These are phyloP conservation scores for Dasypolia templi DNA, from an alignment of 2,888 invertebrate genomes.

Conservation along the genomic window DNA sequence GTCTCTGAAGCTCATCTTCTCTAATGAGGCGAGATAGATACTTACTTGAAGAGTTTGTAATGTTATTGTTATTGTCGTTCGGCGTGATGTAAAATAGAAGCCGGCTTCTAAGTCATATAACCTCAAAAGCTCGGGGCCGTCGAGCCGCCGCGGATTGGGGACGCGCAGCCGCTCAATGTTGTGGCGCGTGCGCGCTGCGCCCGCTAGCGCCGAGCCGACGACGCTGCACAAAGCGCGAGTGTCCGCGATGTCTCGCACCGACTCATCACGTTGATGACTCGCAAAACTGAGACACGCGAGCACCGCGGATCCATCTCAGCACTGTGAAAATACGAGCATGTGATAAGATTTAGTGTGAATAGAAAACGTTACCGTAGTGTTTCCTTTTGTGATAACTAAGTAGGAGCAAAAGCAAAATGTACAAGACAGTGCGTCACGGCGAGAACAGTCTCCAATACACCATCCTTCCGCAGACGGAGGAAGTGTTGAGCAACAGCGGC, in stretches of 20 bases:
- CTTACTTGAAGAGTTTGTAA: conserved; percentile 72
- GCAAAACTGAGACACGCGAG: conserved; percentile 70
- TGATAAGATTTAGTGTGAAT: conserved; percentile 79
- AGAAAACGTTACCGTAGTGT: conserved; percentile 79
- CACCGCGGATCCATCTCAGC: conserved; percentile 68
- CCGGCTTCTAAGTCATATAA: conserved; percentile 87
- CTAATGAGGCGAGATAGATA: conserved; percentile 68
- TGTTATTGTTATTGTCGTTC: conserved; percentile 84
- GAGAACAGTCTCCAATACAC: conserved; percentile 94
- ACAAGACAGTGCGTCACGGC: conserved; percentile 94
- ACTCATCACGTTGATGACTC: conserved; percentile 76
- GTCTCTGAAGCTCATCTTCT: conserved; percentile 47
- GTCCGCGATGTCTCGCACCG: conserved; percentile 81
- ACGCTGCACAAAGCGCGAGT: conserved; percentile 85
- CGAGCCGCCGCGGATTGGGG: conserved; percentile 75
- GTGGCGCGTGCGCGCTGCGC: conserved; percentile 83
- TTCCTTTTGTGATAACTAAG: conserved; percentile 79
- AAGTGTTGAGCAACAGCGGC: conserved; percentile 91
- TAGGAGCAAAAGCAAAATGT: conserved; percentile 89
- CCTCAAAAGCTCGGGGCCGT: conserved; percentile 84
- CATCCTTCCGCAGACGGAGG: conserved; percentile 93
- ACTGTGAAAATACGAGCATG: conserved; percentile 81
- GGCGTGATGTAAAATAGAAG: conserved; percentile 77
- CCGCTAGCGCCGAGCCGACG: conserved; percentile 69
- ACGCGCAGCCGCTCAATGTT: conserved; percentile 88